These are phyloP conservation scores for Chanos chanos DNA, from an alignment of 2,797 vertebrate genomes.

Conservation along the genomic window DNA sequence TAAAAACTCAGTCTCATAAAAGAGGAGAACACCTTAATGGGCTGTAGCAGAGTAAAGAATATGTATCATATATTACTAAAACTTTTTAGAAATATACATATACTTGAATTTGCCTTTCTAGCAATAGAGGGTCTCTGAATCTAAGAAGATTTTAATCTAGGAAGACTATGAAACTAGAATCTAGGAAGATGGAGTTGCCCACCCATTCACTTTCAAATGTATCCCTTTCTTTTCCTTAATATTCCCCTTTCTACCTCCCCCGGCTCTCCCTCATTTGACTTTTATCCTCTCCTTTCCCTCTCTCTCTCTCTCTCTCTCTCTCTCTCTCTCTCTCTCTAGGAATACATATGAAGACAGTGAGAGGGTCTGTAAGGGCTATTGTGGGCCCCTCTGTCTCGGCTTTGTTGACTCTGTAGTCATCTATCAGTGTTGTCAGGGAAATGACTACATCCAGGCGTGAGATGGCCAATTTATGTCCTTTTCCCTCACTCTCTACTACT, in stretches of 20 bases:
- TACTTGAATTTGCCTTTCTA: no score
- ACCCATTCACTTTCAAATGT: no score
- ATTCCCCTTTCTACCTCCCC: not conserved
- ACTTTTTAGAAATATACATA: no score
- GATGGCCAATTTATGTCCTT: conserved; percentile 5
- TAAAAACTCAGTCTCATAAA: no score
- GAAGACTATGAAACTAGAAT: no score
- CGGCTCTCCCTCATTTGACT: not conserved
- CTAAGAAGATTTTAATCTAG: no score
- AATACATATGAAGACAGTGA: not conserved
- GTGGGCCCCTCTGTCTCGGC: conserved; percentile 24
- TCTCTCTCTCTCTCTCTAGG: not conserved
- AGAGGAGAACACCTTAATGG: no score
- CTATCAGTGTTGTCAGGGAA: conserved; percentile 57
- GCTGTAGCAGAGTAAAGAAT: no score
- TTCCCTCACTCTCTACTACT: not conserved
- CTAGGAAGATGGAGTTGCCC: not conserved
- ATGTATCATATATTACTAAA: no score
- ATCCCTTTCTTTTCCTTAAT: not conserved
- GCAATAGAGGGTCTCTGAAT: no score
- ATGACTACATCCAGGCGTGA: conserved; percentile 47
- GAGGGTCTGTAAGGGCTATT: conserved; percentile 6
- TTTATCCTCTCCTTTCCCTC: not conserved
- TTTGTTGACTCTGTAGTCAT: conserved; percentile 56
- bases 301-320: not conserved